These are phyloP conservation scores for Sylvia borin DNA, from an alignment of 2,797 vertebrate genomes.

Conservation along the genomic window DNA sequence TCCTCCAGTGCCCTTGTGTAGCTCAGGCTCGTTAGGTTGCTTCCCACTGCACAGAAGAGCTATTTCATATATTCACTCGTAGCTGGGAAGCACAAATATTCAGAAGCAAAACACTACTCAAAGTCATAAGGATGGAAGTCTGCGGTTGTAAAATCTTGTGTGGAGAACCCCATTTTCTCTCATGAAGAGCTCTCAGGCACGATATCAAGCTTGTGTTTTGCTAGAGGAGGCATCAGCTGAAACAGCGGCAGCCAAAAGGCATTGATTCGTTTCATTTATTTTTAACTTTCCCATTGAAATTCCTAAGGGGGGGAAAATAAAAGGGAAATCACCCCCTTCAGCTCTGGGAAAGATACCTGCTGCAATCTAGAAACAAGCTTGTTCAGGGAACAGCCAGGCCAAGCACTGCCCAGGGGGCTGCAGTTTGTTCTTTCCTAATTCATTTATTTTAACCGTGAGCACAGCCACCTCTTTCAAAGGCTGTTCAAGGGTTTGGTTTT, in stretches of 20 bases:
- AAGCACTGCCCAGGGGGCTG: background rate
- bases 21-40: background rate
- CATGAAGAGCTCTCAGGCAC: slow-evolving; percentile 8
- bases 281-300: slow-evolving; percentile 55
- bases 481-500: background rate
- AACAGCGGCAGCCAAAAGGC: slow-evolving; percentile 16
- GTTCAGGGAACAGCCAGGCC: background rate
- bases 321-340: background rate
- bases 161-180: slow-evolving; percentile 31
- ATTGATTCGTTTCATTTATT: slow-evolving; percentile 48
- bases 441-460: background rate
- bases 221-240: slow-evolving; percentile 29
- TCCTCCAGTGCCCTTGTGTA: background rate
- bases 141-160: slow-evolving; percentile 13
- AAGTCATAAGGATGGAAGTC: slow-evolving; percentile 1
- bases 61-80: background rate
- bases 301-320: background rate
- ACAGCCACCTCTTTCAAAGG: background rate
- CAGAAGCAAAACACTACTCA: slow-evolving; percentile 7
- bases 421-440: background rate
- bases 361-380: slow-evolving; percentile 1
- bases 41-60: background rate
- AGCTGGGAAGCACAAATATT: background rate
- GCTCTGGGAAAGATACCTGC: background rate
- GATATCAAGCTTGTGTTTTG: background rate